A percentile compares a stretch with the other conserved stretches of the same genome.
These are phyloP conservation scores for Phylloscopus trochiloides DNA, from an alignment of 2,113 vertebrate genomes.

Conservation along the genomic window DNA sequence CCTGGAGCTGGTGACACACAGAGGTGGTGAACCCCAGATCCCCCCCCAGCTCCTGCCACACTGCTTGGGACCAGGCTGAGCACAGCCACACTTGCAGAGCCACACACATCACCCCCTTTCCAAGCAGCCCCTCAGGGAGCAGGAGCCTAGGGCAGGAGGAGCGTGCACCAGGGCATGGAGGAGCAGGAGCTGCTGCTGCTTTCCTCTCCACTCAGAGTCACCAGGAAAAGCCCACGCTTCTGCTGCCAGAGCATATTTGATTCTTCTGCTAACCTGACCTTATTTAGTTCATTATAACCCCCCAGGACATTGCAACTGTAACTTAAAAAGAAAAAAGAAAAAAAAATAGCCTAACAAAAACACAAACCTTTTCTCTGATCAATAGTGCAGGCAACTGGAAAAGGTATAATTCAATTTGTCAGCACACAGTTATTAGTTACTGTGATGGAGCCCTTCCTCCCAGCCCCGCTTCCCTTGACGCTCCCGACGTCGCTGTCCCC, in stretches of 20 bases:
- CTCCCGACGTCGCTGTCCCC: accelerated
- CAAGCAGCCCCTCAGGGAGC: neutral
- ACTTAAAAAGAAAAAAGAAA: conserved; percentile 30
- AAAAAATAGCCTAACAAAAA: conserved; percentile 32
- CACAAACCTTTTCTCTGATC: conserved; percentile 30
- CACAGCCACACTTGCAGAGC: neutral
- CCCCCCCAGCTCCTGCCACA: neutral
- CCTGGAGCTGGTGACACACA: neutral
- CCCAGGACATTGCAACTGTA: conserved; percentile 4
- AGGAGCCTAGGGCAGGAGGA: neutral
- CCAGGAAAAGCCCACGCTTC: conserved; percentile 17
- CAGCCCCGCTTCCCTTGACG: accelerated
- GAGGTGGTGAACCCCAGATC: neutral
- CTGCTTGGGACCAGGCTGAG: neutral
- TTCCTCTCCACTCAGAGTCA: neutral
- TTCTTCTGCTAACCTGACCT: conserved; percentile 47
- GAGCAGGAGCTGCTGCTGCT: neutral
- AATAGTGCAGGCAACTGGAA: conserved; percentile 45
- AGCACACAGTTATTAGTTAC: conserved; percentile 59
- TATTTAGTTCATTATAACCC: conserved; percentile 32
- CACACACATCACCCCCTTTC: neutral
- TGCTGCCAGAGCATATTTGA: conserved; percentile 56
- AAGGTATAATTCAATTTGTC: conserved; percentile 66
- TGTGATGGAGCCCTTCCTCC: conserved; percentile 50
- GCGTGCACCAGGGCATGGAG: neutral